Evolutionary conservation across 2,888 invertebrate species (phyloP), one percentile per base, ranked within the genome.

Genomic region (Chrysotoxum bicinctum): DNA sequence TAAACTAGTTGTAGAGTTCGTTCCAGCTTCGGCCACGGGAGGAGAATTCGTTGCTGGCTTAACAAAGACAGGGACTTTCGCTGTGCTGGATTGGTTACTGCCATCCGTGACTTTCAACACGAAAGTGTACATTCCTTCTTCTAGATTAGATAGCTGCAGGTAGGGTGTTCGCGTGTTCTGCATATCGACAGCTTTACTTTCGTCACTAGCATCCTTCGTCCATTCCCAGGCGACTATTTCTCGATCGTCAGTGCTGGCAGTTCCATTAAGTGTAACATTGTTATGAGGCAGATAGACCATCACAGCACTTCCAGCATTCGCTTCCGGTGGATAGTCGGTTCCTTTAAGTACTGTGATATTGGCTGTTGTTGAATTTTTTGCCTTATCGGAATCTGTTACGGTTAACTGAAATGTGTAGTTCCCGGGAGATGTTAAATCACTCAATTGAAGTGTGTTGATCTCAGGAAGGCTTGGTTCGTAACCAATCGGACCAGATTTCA

Each of bases 221-320:
- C 98, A 98, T 91, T 98, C 98, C 97, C 98, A 99, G 26, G 96
- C 96, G 0, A 95, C 95, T 88, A 98, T 98, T 88, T 97, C 97
- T 89, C 97, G 96, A 92, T 98, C 98, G 90, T 99, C 98, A 0
- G 97, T 96, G 85, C 98, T 98, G 79, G 96, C 93, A 88, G 96
- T 98, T 5, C 98, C 98, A 91, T 97, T 97, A 26, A 99, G 93
- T 0, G 96, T 96, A 10, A 98, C 94, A 89, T 95, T 95, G 90
- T 97, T 98, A 90, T 96, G 96, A 0, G 98, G 98, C 74, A 98
- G 93, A 92, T 97, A 97, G 88, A 98, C 95, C 80, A 98, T 97
- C 50, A 96, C 95, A 88, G 98, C 97, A 90, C 97, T 94, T 0
- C 94, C 96, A 58, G 98, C 98, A 93, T 98, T 98, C 0, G 98